phyloP scores from a whole-genome alignment of 2,113 vertebrate species.

The Circaetus cinerascens region DNA sequence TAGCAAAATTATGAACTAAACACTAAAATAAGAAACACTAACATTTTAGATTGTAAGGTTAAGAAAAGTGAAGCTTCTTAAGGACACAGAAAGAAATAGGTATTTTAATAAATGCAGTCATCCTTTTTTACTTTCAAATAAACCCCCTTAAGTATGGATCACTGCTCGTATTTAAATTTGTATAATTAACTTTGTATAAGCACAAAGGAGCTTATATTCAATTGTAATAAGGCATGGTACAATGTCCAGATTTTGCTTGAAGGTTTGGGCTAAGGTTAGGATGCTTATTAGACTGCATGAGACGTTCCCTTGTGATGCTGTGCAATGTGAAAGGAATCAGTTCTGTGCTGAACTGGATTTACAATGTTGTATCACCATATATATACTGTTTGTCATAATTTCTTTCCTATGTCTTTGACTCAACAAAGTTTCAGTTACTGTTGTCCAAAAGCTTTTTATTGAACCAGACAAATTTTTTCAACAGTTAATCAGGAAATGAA shows the following conservation, averaged over 20 bases:
- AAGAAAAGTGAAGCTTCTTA: neutral
- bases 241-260: neutral
- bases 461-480: neutral
- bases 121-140: neutral
- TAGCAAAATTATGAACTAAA: neutral
- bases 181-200: neutral
- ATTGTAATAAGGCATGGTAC: neutral
- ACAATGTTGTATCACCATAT: fast-evolving
- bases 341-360: neutral
- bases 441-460: neutral
- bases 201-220: neutral
- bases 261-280: neutral
- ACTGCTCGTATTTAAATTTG: neutral
- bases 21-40: neutral
- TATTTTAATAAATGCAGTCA: neutral
- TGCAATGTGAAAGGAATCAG: neutral
- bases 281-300: neutral
- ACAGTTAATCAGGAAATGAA: neutral
- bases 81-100: neutral
- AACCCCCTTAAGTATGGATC: neutral
- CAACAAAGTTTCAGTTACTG: neutral
- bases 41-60: neutral
- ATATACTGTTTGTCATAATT: neutral
- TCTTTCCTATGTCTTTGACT: neutral
- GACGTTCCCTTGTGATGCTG: neutral